Evolutionary conservation across 2,113 vertebrate species (phyloP).

Genomic region (Vidua macroura): DNA sequence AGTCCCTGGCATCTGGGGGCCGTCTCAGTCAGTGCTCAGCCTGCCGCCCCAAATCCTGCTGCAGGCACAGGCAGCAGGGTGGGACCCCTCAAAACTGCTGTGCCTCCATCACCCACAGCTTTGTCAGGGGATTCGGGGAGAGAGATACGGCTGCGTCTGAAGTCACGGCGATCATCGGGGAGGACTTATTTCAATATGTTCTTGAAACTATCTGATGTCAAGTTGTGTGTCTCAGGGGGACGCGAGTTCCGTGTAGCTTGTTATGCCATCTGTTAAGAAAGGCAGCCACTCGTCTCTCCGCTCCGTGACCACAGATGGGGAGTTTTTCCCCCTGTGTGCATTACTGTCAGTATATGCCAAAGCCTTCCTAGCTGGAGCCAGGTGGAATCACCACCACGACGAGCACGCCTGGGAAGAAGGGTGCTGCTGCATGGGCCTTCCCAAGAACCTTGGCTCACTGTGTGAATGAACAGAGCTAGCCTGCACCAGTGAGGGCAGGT

Average conservation of each 20-base stretch:
- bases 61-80: neutral
- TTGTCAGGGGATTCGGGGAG: conserved; percentile 48
- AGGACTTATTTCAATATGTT: conserved; percentile 75
- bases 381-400: conserved; percentile 55
- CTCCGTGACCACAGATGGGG: conserved; percentile 73
- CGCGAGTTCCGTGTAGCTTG: conserved; percentile 41
- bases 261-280: conserved; percentile 72
- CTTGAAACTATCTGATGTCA: conserved; percentile 70
- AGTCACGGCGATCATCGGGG: conserved; percentile 58
- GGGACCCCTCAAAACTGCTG: conserved; percentile 58
- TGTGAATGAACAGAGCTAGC: neutral
- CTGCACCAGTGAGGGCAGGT: rapidly evolving
- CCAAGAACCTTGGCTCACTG: neutral
- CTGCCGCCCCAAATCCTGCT: conserved; percentile 23
- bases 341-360: conserved; percentile 74
- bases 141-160: conserved; percentile 13
- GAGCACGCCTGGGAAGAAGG: neutral
- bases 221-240: conserved; percentile 63
- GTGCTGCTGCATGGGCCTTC: conserved; percentile 1
- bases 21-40: conserved; percentile 36
- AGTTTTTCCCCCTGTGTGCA: conserved; percentile 55
- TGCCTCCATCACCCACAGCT: conserved; percentile 49
- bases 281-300: conserved; percentile 66
- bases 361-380: conserved; percentile 64
- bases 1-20: neutral